These are phyloP conservation scores for Pollenia griseotomentosa DNA, from an alignment of 2,888 invertebrate genomes.

Conservation along the genomic window DNA sequence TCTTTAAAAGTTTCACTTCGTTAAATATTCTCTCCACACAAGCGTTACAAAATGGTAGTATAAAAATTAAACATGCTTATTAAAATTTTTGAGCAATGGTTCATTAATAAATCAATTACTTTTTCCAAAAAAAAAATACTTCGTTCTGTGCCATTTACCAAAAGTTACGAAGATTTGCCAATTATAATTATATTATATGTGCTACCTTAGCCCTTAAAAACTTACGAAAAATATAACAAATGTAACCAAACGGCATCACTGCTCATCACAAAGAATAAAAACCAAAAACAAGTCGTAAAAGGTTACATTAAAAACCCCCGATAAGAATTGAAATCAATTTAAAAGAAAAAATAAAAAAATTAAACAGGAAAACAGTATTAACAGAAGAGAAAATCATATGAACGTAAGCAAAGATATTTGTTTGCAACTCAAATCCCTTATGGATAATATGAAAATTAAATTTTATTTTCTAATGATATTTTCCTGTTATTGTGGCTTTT, in stretches of 20 bases:
- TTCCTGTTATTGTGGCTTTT: slow-evolving; percentile 44
- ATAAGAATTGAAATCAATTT: slow-evolving; percentile 53
- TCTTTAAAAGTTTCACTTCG: too few species aligned
- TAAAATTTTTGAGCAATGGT: too few species aligned
- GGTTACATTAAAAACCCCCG: background rate
- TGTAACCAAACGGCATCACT: background rate
- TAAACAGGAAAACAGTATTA: background rate
- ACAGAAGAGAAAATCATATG: slow-evolving; percentile 10
- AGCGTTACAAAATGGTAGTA: too few species aligned
- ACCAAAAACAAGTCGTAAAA: slow-evolving; percentile 35
- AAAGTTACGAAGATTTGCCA: too few species aligned
- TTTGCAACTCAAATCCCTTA: slow-evolving; percentile 45
- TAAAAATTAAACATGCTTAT: too few species aligned
- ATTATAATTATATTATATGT: too few species aligned
- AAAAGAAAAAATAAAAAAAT: background rate
- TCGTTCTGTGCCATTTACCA: too few species aligned
- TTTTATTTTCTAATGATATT: slow-evolving; percentile 56
- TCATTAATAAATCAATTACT: too few species aligned
- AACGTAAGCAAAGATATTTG: slow-evolving; percentile 17
- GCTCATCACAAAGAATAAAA: slow-evolving; percentile 5
- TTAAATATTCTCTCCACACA: too few species aligned
- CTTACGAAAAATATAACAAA: too few species aligned
- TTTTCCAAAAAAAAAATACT: too few species aligned
- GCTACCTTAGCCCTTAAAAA: too few species aligned
- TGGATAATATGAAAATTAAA: slow-evolving; percentile 60